These are phyloP conservation scores for Drosophila vallismaia DNA, from an alignment of 2,888 invertebrate genomes.

Conservation along the genomic window DNA sequence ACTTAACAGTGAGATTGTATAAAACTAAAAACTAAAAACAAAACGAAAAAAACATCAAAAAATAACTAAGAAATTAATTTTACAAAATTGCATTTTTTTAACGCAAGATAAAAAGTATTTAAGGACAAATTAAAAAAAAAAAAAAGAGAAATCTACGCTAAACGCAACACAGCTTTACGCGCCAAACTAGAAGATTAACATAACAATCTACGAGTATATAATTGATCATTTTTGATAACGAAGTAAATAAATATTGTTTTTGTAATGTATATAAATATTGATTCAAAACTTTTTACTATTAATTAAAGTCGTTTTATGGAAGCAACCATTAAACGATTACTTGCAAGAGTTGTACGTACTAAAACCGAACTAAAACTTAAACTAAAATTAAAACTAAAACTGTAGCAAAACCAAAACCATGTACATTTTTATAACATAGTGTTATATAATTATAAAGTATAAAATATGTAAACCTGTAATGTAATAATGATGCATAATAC, in stretches of 20 bases:
- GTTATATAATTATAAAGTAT: conserved; percentile 62
- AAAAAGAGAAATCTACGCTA: conserved; percentile 53
- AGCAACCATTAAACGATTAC: conserved; percentile 42
- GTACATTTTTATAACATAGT: conserved; percentile 72
- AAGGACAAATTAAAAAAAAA: conserved; percentile 58
- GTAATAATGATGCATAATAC: conserved; percentile 71
- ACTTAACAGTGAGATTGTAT: conserved; percentile 53
- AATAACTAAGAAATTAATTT: conserved; percentile 47
- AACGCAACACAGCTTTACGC: conserved; percentile 76
- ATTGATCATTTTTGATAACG: conserved; percentile 65
- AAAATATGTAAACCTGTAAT: conserved; percentile 62
- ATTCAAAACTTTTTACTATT: conserved; percentile 53
- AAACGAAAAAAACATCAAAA: conserved; percentile 22
- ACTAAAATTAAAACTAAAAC: conserved; percentile 41
- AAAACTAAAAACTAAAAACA: conserved; percentile 41
- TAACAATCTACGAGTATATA: conserved; percentile 50
- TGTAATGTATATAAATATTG: conserved; percentile 50
- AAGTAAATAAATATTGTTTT: conserved; percentile 59
- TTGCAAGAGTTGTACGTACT: conserved; percentile 63
- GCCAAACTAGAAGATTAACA: conserved; percentile 75
- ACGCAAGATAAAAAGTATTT: conserved; percentile 71
- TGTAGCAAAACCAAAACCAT: conserved; percentile 72
- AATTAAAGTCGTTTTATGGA: conserved; percentile 51
- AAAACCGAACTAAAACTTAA: conserved; percentile 36
- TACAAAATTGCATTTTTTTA: conserved; percentile 63